Percentiles rank a stretch among this genome's conserved stretches.
These are phyloP conservation scores for Gobionotothen gibberifrons DNA, from an alignment of 2,797 vertebrate genomes.

Conservation along the genomic window DNA sequence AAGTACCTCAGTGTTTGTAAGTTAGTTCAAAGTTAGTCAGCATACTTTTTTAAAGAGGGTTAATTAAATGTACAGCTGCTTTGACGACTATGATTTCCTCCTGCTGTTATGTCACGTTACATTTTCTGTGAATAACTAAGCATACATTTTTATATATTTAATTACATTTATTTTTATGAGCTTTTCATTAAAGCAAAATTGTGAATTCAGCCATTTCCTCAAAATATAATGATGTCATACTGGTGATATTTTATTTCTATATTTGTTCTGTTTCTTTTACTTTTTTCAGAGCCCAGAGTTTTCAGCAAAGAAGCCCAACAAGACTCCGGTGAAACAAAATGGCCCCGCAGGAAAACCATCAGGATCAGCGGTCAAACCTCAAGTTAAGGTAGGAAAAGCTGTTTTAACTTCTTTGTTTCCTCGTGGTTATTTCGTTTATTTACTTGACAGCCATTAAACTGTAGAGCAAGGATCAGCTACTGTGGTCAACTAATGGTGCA, in stretches of 20 bases:
- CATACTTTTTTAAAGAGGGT: background rate
- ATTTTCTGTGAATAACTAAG: background rate
- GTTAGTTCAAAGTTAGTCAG: background rate
- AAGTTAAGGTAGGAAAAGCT: conserved; percentile 73
- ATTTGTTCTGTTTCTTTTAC: conserved; percentile 5
- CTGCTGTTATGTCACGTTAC: background rate
- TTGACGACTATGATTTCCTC: background rate
- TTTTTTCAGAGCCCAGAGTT: conserved; percentile 63
- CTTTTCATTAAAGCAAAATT: background rate
- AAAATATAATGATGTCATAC: background rate
- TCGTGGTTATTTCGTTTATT: background rate
- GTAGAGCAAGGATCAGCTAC: background rate
- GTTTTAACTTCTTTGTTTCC: conserved; percentile 4
- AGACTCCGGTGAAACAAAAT: conserved; percentile 78
- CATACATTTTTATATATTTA: background rate
- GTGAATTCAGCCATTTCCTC: background rate
- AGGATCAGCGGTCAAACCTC: conserved; percentile 68
- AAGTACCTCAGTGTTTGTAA: background rate
- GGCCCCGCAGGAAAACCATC: conserved; percentile 78
- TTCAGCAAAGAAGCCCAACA: conserved; percentile 74
- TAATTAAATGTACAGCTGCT: background rate
- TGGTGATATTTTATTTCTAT: background rate
- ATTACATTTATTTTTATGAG: background rate
- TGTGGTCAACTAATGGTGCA: background rate
- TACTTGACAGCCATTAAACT: background rate